Evolutionary conservation across 2,888 invertebrate genomes (phyloP), one percentile per base, ranked within the genome.

Genomic region (Margaritifera margaritifera): DNA sequence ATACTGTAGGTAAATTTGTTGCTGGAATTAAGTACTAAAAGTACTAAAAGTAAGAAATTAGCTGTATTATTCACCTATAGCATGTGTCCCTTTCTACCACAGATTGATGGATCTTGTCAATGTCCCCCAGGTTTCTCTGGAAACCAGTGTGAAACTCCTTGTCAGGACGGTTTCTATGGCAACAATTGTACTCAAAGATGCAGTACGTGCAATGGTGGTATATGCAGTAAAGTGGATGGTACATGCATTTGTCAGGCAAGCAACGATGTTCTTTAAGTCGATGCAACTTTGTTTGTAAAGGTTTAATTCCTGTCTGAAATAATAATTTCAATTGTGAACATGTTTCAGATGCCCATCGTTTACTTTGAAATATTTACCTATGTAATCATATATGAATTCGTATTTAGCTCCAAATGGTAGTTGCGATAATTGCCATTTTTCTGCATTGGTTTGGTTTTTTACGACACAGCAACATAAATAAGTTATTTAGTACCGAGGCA

Each of bases 141-240:
- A 15, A 18, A 24, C 15, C 61, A 69, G 6, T 83, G 83, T 68
- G 68, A 79, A 53, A 52, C 59, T 6, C 58, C 76, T 5, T 86
- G 85, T 77, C 77, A 69, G 2, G 31, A 58, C 42, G 80, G 78
- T 62, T 73, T 66, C 62, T 86, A 79, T 72, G 86, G 84, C 20
- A 64, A 69, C 62, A 80, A 76, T 69, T 87, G 85, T 74, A 59
- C 62, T 50, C 51, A 62, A 22, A 60, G 62, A 15, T 84, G 82
- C 56, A 25, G 70, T 1, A 52, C 61, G 24, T 79, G 79, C 68
- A 31, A 63, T 50, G 31, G 63, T 22, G 80, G 80, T 19, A 52
- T 67, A n/a, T 84, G 84, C 68, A 74, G 78, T 66, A 79, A 75
- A 66, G 75, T 71, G 11, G 75, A 80, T 62, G 84, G 83, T 2